Base-by-base conservation (phyloP, 2,888 invertebrate genomes). In the Zootermopsis nevadensis region DNA sequence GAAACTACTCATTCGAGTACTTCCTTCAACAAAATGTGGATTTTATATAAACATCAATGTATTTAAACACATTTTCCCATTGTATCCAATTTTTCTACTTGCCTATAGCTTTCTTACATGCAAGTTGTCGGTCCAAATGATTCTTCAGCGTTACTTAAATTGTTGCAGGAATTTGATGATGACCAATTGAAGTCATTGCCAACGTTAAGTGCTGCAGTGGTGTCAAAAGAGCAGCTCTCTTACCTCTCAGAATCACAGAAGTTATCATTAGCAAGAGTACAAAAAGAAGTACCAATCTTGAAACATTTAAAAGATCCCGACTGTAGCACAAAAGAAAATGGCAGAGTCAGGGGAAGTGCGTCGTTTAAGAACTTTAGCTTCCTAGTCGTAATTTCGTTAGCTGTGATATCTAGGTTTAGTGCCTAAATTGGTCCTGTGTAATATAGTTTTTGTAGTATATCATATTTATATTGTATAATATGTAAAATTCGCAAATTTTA, bases 151-250 rank as follows among this genome's bases (percentile, higher is more conserved):
- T 15, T 48, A 15, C 19, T 19, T 48, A 19, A 77, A 33, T 33
- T 30, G 79, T 72, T 80, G 31, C 38, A 83, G 83, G 83, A 83
- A 53, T 31, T 83, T 33, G 66, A 67, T 33, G 69, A 27, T 22
- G 69, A 67, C 27, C 83, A 83, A 38, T 55, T 83, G 33, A 35
- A 48, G n/a, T 66, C 77, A n/a, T 30, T 83, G 31, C 53, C 83
- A 30, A 53, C 69, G n/a, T 19, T 81, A n/a, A 77, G 81, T 33
- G 67, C 83, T 31, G 80, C 80, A 24, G 38, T 81, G 10, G 77
- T 83, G 15, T 77, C 83, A 7, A 33, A 53, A 33, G 81, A 76
- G 7, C 83, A 83, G 69, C 30, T 81, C n/a, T 35, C 81, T 24
- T 48, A 60, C 19, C 83, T 83, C 12, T 77, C 77, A 31, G 35